phyloP scores from a whole-genome alignment of 1,140 invertebrate genomes.

The Diorhabda sublineata region DNA sequence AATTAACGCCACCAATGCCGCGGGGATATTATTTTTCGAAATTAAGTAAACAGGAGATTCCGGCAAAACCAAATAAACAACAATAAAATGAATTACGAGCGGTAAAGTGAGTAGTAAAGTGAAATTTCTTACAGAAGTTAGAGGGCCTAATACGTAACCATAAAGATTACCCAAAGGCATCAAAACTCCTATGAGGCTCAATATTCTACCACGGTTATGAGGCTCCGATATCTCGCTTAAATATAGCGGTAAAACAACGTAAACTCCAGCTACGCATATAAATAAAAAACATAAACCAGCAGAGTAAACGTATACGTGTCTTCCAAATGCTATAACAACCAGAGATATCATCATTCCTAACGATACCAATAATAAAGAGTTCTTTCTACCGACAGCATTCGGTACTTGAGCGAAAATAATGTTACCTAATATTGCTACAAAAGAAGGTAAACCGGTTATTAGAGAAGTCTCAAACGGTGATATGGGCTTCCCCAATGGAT shows the following conservation, averaged over 20 bases:
- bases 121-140: slow-evolving; percentile 52
- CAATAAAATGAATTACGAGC: slow-evolving; percentile 45
- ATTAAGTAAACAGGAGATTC: slow-evolving; percentile 73
- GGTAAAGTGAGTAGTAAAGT: slow-evolving; percentile 49
- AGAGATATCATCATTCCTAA: slow-evolving; percentile 17
- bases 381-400: slow-evolving; percentile 49
- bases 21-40: slow-evolving; percentile 53
- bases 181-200: slow-evolving; percentile 30
- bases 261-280: slow-evolving; percentile 46
- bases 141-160: slow-evolving; percentile 57
- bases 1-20: slow-evolving; percentile 58
- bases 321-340: slow-evolving; percentile 41
- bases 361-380: slow-evolving; percentile 47
- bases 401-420: slow-evolving; percentile 38
- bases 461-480: slow-evolving; percentile 60
- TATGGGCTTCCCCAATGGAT: slow-evolving; percentile 40
- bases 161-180: slow-evolving; percentile 26
- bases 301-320: slow-evolving; percentile 38
- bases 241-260: slow-evolving; percentile 50
- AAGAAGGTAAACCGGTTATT: slow-evolving; percentile 72
- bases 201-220: slow-evolving; percentile 28
- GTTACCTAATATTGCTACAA: slow-evolving; percentile 61
- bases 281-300: slow-evolving; percentile 44
- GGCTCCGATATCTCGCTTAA: slow-evolving; percentile 50
- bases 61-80: slow-evolving; percentile 56